Conservation (phyloP, 2,888 invertebrate species). For the Ellobium chinense region DNA sequence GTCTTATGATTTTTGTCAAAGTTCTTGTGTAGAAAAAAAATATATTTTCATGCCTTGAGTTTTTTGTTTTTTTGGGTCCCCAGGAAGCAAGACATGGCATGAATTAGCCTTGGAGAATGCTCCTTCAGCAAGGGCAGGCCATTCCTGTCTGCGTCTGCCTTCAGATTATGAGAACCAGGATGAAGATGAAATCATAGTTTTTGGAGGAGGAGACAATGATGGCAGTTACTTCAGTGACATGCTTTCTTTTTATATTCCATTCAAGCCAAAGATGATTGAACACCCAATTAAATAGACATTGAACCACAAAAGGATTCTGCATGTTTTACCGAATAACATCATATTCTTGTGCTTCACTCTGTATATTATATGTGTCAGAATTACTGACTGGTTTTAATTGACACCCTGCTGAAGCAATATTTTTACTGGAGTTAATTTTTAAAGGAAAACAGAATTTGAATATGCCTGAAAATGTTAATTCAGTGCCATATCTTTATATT, state of each 20-base stretch:
- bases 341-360: too few species aligned
- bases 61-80: neutral
- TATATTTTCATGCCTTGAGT: neutral
- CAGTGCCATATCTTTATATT: too few species aligned
- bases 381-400: too few species aligned
- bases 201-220: conserved; percentile 78
- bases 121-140: conserved; percentile 71
- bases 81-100: conserved; percentile 70
- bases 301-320: too few species aligned
- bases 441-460: too few species aligned
- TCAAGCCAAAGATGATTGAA: conserved; percentile 52
- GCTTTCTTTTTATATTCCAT: conserved; percentile 68
- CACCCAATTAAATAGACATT: too few species aligned
- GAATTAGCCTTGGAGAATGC: conserved; percentile 59
- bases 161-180: conserved; percentile 73
- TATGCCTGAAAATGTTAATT: too few species aligned
- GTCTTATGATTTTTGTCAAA: neutral
- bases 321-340: too few species aligned
- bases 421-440: too few species aligned
- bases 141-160: conserved; percentile 72
- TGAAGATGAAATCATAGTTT: conserved; percentile 74
- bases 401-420: too few species aligned
- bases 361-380: too few species aligned
- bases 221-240: conserved; percentile 74
- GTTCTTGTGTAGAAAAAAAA: neutral